Base-by-base conservation (phyloP, 2,797 vertebrate genomes). In the Lacerta bilineata region DNA sequence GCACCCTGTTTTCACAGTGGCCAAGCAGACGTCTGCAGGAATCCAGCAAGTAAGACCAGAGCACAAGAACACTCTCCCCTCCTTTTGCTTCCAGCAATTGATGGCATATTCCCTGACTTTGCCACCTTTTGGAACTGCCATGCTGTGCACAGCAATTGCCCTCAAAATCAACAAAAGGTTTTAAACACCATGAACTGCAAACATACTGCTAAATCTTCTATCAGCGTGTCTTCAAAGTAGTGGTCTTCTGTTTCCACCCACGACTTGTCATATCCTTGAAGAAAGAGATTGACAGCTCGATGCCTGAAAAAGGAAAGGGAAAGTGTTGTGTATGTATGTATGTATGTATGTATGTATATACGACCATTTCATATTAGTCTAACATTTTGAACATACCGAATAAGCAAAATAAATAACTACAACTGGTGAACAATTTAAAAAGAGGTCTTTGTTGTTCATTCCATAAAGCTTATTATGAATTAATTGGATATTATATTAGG, bases 211-310 rank as follows among this genome's bases (percentile, higher is more conserved):
- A 99, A 97, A 88, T 99, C 98, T 95, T 99, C 98, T 87, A 99
- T 99, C 85, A 99, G 97, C 89, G 99, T 99, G 91, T 99, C 98
- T 96, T 99, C 98, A 96, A 99, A 99, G 95, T 98, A 99, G 88
- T 99, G 98, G 61, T 99, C 98, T 94, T 99, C 98, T 23, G 98
- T 98, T 92, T 99, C 98, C 84, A 99, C 99, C 98, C 98, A 99
- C 79, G 98, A 98, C 95, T 99, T 99, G 91, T 99, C 98, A 91
- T 99, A 99, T 75, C 98, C 98, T 96, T 99, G 98, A 92, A 99
- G 97, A 95, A 99, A 99, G 90, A 99, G 96, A 95, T 99, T 99
- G 88, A 99, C 98, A 0, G 98, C 98, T 72, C 98, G 97, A 88
- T 99, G 98, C 96, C 98, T 99, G 89, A 92, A 94, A 86, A 69